phyloP scores from a whole-genome alignment of 1,140 invertebrate species.

The Nylanderia fulva region DNA sequence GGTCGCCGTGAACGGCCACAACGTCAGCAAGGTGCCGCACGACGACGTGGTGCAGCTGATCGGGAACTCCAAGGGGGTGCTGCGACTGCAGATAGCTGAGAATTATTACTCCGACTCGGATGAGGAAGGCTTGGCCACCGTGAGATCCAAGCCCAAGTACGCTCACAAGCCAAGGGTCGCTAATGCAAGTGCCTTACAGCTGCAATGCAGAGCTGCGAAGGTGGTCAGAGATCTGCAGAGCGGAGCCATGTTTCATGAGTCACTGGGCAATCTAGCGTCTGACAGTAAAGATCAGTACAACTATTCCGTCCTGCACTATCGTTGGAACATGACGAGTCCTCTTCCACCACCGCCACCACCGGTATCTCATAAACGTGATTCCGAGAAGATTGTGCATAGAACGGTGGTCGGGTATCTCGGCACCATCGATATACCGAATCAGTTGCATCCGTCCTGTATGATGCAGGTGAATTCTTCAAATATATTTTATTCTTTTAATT shows the following conservation, averaged over 20 bases:
- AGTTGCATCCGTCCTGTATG: slow-evolving; percentile 91
- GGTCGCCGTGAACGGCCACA: slow-evolving; percentile 95
- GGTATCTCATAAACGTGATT: slow-evolving; percentile 82
- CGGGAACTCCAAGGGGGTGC: slow-evolving; percentile 92
- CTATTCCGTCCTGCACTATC: slow-evolving; percentile 78
- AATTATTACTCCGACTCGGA: slow-evolving; percentile 95
- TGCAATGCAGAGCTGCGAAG: slow-evolving; percentile 86
- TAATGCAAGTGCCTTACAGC: slow-evolving; percentile 75
- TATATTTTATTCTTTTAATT: background rate
- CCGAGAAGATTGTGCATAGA: slow-evolving; percentile 90
- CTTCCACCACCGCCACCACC: slow-evolving; percentile 84
- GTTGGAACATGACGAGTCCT: slow-evolving; percentile 83
- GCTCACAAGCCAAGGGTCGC: slow-evolving; percentile 85
- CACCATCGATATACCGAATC: slow-evolving; percentile 97
- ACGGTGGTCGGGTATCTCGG: slow-evolving; percentile 97
- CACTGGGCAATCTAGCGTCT: slow-evolving; percentile 44
- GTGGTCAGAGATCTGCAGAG: slow-evolving; percentile 87
- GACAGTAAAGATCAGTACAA: slow-evolving; percentile 78
- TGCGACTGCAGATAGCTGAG: slow-evolving; percentile 94
- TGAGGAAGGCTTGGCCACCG: slow-evolving; percentile 88
- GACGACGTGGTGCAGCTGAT: slow-evolving; percentile 97
- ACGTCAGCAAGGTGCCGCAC: slow-evolving; percentile 95
- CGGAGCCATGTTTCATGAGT: slow-evolving; percentile 85
- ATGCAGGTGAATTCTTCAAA: slow-evolving; percentile 85
- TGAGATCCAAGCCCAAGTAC: slow-evolving; percentile 88